Evolutionary conservation across 1,140 invertebrate genomes (phyloP).

Genomic region (Heliothis virescens): DNA sequence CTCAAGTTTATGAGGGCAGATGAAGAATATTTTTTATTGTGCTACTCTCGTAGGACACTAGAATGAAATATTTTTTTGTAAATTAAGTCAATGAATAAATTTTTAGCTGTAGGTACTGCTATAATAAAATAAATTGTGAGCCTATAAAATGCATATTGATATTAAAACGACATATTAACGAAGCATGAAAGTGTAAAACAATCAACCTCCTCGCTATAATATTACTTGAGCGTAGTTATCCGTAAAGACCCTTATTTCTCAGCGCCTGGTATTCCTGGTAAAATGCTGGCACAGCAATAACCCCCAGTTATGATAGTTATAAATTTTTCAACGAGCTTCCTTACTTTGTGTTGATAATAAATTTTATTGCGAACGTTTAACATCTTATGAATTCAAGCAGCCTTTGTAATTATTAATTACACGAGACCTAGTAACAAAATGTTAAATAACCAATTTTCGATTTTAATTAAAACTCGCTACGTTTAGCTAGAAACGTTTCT

Average conservation of each 20-base stretch:
- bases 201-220: not conserved
- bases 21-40: too few species aligned
- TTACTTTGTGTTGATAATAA: slow-evolving; percentile 24
- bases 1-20: too few species aligned
- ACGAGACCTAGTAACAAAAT: not conserved
- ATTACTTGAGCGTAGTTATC: not conserved
- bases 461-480: not conserved
- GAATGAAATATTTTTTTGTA: too few species aligned
- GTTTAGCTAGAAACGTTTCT: not conserved
- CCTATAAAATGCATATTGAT: not conserved
- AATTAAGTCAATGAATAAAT: too few species aligned
- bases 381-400: not conserved
- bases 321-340: slow-evolving; percentile 25
- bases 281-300: slow-evolving; percentile 19
- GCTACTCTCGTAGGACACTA: too few species aligned
- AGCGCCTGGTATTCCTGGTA: not conserved
- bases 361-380: slow-evolving; percentile 20
- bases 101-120: too few species aligned
- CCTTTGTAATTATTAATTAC: not conserved
- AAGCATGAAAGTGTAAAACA: too few species aligned
- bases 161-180: not conserved
- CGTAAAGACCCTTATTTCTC: slow-evolving; percentile 18
- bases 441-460: not conserved
- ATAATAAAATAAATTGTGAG: not conserved
- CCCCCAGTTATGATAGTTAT: slow-evolving; percentile 18